Evolutionary conservation across 2,113 vertebrate genomes (phyloP).

Genomic region (Opisthocomus hoazin): DNA sequence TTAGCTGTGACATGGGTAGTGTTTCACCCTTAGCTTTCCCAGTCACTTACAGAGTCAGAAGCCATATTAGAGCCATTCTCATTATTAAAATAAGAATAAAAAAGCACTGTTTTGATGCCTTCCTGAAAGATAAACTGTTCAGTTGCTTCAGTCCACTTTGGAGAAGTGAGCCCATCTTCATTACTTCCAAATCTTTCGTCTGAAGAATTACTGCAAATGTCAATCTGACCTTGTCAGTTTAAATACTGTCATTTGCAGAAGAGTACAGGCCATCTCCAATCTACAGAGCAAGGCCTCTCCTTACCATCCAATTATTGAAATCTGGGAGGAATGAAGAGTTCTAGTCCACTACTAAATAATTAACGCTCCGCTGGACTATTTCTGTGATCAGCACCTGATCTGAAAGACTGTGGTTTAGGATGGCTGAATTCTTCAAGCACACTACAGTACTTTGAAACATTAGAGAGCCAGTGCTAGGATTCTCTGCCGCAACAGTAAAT

Average conservation of each 20-base stretch:
- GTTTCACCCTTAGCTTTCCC: not conserved
- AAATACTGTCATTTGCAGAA: not conserved
- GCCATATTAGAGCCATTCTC: not conserved
- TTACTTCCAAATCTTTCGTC: not conserved
- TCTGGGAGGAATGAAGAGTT: constrained; percentile 30
- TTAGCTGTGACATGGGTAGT: not conserved
- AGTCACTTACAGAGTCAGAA: not conserved
- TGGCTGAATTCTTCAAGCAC: not conserved
- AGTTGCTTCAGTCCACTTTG: not conserved
- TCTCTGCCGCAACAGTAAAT: not conserved
- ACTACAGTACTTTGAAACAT: no score
- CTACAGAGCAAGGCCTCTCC: not conserved
- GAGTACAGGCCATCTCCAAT: not conserved
- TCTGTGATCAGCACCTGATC: constrained; percentile 7
- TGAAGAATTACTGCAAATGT: not conserved
- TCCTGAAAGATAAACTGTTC: not conserved
- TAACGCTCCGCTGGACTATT: not conserved
- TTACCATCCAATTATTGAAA: not conserved
- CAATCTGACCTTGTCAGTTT: not conserved
- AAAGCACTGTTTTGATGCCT: not conserved
- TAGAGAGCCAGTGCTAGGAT: not conserved
- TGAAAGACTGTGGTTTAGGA: not conserved
- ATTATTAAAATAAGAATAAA: not conserved
- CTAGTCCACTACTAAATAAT: constrained; percentile 42
- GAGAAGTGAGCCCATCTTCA: not conserved